phyloP scores from a whole-genome alignment of 2,113 vertebrate genomes.

The Pycnonotus jocosus region DNA sequence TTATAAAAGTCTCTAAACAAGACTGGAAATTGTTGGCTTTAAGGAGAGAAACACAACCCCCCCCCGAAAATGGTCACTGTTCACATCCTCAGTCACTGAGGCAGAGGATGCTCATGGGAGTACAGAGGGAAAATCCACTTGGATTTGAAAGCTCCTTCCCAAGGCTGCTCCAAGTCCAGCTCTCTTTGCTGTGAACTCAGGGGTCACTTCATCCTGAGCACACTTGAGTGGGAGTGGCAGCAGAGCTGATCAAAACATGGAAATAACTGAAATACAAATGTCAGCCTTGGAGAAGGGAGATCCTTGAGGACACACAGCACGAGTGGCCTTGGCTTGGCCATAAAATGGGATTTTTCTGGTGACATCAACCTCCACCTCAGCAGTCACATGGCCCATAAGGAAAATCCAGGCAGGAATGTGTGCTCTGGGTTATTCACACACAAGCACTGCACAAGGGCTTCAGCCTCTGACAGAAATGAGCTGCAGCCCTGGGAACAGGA shows the following conservation, averaged over 20 bases:
- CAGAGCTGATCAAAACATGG: neutral
- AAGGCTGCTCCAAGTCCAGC: neutral
- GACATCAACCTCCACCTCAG: neutral
- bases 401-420: slow-evolving; percentile 11
- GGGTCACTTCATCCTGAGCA: neutral
- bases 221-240: neutral
- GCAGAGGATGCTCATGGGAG: neutral
- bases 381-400: neutral
- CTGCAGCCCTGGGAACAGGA: slow-evolving; percentile 29
- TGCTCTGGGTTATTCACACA: neutral
- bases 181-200: neutral
- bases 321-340: neutral
- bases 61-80: neutral
- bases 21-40: neutral
- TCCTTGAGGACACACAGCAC: neutral
- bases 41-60: neutral
- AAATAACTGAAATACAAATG: neutral
- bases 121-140: neutral
- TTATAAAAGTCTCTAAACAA: neutral
- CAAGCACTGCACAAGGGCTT: neutral
- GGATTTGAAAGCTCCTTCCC: neutral
- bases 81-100: neutral
- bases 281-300: neutral
- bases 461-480: neutral
- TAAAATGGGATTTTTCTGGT: neutral